Conservation (phyloP, 2,113 vertebrate genomes). For the Paramormyrops kingsleyae region DNA sequence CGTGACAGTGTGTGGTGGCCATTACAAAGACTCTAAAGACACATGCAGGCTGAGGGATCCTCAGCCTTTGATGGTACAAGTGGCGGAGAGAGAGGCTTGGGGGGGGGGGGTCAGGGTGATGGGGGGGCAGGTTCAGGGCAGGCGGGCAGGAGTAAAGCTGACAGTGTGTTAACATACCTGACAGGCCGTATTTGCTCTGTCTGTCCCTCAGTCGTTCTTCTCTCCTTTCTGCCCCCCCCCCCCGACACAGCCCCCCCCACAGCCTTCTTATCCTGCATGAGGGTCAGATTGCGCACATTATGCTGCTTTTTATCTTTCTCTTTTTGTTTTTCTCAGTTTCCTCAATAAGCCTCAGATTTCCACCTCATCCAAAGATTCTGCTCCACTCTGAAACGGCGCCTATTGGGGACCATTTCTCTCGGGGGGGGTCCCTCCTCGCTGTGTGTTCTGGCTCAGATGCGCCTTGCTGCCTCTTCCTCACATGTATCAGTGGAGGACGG, state of each 20-base stretch:
- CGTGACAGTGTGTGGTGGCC: constrained; percentile 3
- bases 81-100: not conserved
- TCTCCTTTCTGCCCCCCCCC: constrained; percentile 2
- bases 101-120: constrained; percentile 20
- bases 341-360: not conserved
- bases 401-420: not conserved
- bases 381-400: not conserved
- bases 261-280: constrained; percentile 28
- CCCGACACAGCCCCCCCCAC: not conserved
- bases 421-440: not conserved
- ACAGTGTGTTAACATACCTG: constrained; percentile 48
- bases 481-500: not conserved
- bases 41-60: not conserved
- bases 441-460: not conserved
- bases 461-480: not conserved
- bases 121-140: constrained; percentile 29
- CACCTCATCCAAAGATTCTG: not conserved
- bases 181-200: constrained; percentile 35
- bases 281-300: constrained; percentile 13
- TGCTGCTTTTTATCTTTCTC: not conserved
- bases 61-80: constrained; percentile 36
- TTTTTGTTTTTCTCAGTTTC: not conserved
- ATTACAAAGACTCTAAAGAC: constrained; percentile 24
- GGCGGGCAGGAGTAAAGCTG: not conserved
- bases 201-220: constrained; percentile 19